These are phyloP conservation scores for Myiothlypis coronata DNA, from an alignment of 2,797 vertebrate genomes.

Conservation along the genomic window DNA sequence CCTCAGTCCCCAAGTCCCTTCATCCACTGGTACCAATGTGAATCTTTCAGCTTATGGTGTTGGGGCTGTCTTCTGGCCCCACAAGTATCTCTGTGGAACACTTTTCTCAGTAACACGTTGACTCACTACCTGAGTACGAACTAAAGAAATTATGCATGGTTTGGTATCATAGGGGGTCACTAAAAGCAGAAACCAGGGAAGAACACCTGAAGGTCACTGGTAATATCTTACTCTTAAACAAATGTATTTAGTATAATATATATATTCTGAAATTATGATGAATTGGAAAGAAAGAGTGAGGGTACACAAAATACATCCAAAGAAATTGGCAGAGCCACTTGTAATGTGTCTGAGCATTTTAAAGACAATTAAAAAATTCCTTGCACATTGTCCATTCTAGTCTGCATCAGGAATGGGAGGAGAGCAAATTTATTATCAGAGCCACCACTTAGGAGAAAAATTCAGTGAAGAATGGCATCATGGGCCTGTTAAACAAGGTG, in stretches of 20 bases:
- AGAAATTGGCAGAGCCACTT: neutral
- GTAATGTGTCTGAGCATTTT: neutral
- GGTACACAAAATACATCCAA: neutral
- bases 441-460: constrained; percentile 81
- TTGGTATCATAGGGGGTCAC: neutral
- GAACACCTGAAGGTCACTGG: neutral
- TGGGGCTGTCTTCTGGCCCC: neutral
- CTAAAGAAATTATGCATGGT: neutral
- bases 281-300: neutral
- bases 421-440: constrained; percentile 95
- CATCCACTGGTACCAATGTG: neutral
- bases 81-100: neutral
- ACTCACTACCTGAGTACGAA: neutral
- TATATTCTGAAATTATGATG: neutral
- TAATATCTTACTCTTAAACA: neutral
- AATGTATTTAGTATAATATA: neutral
- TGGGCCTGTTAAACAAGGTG: constrained; percentile 84
- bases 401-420: constrained; percentile 75
- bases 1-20: neutral
- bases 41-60: neutral
- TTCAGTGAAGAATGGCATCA: constrained; percentile 82
- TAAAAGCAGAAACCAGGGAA: neutral
- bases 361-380: constrained; percentile 29
- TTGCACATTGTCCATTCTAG: constrained; percentile 68
- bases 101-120: neutral